Evolutionary conservation across 2,113 vertebrate genomes (phyloP), one percentile per base, ranked within the genome.

Genomic region (Laticauda laticaudata): DNA sequence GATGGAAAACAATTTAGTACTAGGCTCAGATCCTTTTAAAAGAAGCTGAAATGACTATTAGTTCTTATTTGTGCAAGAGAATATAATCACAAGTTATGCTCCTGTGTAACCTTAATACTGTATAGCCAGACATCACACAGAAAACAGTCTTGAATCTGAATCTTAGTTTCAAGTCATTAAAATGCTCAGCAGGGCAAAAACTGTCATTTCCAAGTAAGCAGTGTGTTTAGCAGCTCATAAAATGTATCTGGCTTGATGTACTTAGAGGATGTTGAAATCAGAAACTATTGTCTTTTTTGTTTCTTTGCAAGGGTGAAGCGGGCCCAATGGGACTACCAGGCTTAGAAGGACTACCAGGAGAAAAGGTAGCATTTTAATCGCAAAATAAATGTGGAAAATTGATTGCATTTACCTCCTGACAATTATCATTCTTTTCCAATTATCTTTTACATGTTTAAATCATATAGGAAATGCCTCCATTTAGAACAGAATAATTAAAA

Each of bases 301-400:
- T 81, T 39, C 94, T 97, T 93, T 96, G 96, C 56, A 94, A 99
- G 99, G 99, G 99, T 85, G 99, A 99, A 87, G 98, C 98, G 23
- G 99, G 99, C 92, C 97, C 97, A 0, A 99, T 99, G 99, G 99
- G 99, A 94, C 97, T 99, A 95, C 99, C 99, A 86, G 99, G 99
- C 93, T 97, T 99, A 88, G 99, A 99, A 97, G 99, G 99, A 92
- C 98, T 99, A 92, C 98, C 98, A 90, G 99, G 99, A 91, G 96
- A 98, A 96, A 99, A 99, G 98, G 99, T 99, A 98, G 94, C 97
- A 93, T 29, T 69, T 39, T 85, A 24, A 89, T 89, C 87, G 7
- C 89, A 39, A 1, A 34, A 20, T 11, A 93, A 86, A 39, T 57
- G 14, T 92, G 23, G 18, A 21, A 59, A 24, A 39, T 56, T 39